Conservation (phyloP, 2,888 invertebrate genomes). For the Leptinotarsa tumamoca region DNA sequence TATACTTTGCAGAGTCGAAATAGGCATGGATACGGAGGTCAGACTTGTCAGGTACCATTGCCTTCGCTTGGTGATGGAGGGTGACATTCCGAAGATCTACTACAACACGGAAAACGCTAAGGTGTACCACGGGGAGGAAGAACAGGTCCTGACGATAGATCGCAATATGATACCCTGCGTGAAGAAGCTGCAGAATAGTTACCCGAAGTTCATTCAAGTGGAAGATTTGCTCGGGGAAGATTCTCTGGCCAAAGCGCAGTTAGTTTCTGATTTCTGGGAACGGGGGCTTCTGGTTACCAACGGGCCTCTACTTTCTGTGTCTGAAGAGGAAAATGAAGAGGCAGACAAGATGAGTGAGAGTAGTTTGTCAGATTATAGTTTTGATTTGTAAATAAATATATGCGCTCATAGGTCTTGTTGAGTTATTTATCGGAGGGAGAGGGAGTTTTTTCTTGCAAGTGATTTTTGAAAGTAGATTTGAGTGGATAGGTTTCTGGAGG, state of each 20-base stretch:
- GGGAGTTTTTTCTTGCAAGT: background rate
- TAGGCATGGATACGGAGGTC: slow-evolving; percentile 73
- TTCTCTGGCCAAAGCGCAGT: slow-evolving; percentile 75
- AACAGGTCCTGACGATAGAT: slow-evolving; percentile 81
- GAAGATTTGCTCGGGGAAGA: slow-evolving; percentile 77
- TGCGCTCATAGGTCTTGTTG: background rate
- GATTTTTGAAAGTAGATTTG: too few relatives aligned
- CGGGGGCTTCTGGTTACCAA: slow-evolving; percentile 83
- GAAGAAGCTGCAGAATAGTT: slow-evolving; percentile 77
- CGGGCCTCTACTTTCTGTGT: slow-evolving; percentile 55
- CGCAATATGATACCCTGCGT: slow-evolving; percentile 77
- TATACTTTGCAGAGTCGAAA: slow-evolving; percentile 69
- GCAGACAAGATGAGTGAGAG: slow-evolving; percentile 22
- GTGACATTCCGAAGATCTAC: slow-evolving; percentile 75
- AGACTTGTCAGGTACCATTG: slow-evolving; percentile 72
- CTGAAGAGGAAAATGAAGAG: slow-evolving; percentile 42
- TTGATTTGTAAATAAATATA: background rate
- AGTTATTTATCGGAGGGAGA: background rate
- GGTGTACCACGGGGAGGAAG: slow-evolving; percentile 86
- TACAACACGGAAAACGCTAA: slow-evolving; percentile 87
- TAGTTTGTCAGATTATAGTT: background rate
- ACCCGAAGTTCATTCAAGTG: slow-evolving; percentile 82
- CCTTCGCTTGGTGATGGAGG: slow-evolving; percentile 75
- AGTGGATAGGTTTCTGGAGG: background rate
- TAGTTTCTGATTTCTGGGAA: slow-evolving; percentile 85